These are phyloP conservation scores for Epicauta chinensis DNA, from an alignment of 1,140 invertebrate genomes.

Conservation along the genomic window DNA sequence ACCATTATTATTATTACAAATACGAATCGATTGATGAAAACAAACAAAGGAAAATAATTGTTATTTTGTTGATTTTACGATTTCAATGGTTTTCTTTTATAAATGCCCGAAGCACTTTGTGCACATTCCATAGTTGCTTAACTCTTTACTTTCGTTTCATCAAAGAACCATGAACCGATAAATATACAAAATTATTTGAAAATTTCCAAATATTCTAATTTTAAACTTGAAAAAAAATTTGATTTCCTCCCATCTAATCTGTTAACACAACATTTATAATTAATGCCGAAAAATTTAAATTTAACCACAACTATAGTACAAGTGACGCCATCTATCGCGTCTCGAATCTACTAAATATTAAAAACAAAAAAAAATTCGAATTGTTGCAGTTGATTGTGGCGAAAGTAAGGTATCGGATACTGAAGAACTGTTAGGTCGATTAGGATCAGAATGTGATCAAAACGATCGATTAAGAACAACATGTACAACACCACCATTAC, in stretches of 20 bases:
- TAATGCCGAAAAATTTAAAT: background rate
- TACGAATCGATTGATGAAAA: background rate
- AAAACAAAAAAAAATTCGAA: background rate
- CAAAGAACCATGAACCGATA: too few relatives aligned
- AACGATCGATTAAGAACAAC: slow-evolving; percentile 19
- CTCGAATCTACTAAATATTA: background rate
- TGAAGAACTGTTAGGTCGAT: slow-evolving; percentile 39
- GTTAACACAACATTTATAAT: background rate
- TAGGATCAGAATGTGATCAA: slow-evolving; percentile 17
- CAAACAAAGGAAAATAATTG: background rate
- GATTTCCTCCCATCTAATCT: background rate
- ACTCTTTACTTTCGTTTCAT: slow-evolving; percentile 10
- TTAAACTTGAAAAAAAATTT: background rate
- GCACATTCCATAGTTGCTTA: slow-evolving; percentile 8
- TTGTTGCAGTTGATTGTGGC: slow-evolving; percentile 26
- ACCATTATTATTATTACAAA: too few relatives aligned
- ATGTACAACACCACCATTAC: slow-evolving; percentile 17
- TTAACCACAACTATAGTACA: background rate
- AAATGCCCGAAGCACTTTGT: slow-evolving; percentile 9
- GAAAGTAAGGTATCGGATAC: slow-evolving; percentile 43
- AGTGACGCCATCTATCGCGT: background rate
- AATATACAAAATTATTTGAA: too few relatives aligned
- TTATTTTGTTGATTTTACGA: background rate
- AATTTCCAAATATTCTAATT: too few relatives aligned
- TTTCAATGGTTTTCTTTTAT: background rate